Percentiles rank a stretch among this genome's conserved stretches.
phyloP scores from a whole-genome alignment of 2,113 vertebrate species.

The Eulacestoma nigropectus region DNA sequence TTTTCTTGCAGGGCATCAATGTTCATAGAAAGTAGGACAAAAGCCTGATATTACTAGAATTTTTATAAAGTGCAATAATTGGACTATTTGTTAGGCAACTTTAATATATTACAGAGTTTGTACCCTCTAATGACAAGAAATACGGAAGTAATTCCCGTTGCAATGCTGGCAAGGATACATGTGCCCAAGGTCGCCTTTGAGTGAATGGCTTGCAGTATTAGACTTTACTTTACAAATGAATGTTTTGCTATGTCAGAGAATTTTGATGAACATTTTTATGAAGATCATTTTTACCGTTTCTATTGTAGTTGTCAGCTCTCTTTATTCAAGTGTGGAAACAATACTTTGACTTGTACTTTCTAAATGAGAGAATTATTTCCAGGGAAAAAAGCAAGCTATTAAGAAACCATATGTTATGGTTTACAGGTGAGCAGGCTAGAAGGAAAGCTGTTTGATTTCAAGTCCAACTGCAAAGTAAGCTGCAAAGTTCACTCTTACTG shows the following conservation, averaged over 20 bases:
- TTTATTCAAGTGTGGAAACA: slow-evolving; percentile 44
- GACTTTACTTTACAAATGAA: slow-evolving; percentile 64
- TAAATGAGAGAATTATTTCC: slow-evolving; percentile 49
- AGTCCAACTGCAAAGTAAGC: slow-evolving; percentile 20
- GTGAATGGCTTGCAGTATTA: slow-evolving; percentile 41
- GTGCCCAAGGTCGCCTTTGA: slow-evolving; percentile 9
- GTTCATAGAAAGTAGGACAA: slow-evolving; percentile 58
- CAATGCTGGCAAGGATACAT: slow-evolving; percentile 10
- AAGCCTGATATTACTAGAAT: slow-evolving; percentile 63
- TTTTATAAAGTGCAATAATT: slow-evolving; percentile 72
- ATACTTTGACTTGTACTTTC: slow-evolving; percentile 57
- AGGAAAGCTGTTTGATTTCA: slow-evolving; percentile 13
- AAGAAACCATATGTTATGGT: not conserved
- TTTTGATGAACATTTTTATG: slow-evolving; percentile 72
- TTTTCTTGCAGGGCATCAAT: slow-evolving; percentile 43
- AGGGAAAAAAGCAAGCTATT: slow-evolving; percentile 21
- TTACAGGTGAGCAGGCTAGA: slow-evolving; percentile 28
- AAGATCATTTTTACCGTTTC: slow-evolving; percentile 72
- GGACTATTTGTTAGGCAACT: slow-evolving; percentile 66
- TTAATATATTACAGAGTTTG: slow-evolving; percentile 62
- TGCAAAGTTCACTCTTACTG: slow-evolving; percentile 20
- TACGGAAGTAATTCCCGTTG: slow-evolving; percentile 23
- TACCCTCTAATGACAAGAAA: slow-evolving; percentile 45
- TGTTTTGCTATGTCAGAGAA: slow-evolving; percentile 70
- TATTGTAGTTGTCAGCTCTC: slow-evolving; percentile 62